Percentiles rank a stretch among this genome's conserved stretches.
Conservation (phyloP, 2,797 vertebrate species). For the Cichlasoma orientale region DNA sequence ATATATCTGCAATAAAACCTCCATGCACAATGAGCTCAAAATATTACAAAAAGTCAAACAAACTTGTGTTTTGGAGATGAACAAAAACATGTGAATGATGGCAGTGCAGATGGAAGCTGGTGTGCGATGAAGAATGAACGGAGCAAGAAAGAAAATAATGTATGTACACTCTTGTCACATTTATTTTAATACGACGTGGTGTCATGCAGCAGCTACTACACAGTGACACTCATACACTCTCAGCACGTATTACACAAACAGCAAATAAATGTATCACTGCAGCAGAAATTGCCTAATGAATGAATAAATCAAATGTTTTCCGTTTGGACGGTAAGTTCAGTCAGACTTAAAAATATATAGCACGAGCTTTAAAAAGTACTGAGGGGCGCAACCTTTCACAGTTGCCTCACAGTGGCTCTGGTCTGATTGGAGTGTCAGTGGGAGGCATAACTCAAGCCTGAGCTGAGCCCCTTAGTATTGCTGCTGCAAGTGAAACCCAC, state of each 20-base stretch:
- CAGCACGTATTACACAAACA: constrained; percentile 8
- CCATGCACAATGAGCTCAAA: constrained; percentile 54
- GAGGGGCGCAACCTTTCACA: constrained; percentile 42
- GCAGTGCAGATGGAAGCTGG: constrained; percentile 41
- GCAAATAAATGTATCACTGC: constrained; percentile 10
- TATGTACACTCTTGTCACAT: constrained; percentile 35
- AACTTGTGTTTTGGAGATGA: constrained; percentile 32
- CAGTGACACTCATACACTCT: constrained; percentile 33
- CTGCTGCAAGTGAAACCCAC: constrained; percentile 64
- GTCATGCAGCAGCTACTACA: constrained; percentile 41
- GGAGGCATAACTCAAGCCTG: constrained; percentile 61
- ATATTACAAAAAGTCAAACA: constrained; percentile 24
- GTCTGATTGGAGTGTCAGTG: constrained; percentile 74
- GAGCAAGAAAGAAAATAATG: constrained; percentile 22
- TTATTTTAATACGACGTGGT: constrained; percentile 43
- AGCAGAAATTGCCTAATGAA: constrained; percentile 16
- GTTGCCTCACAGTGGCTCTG: constrained; percentile 44
- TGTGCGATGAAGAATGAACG: constrained; percentile 41
- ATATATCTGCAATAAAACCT: constrained; percentile 44
- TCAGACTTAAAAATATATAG: constrained; percentile 34
- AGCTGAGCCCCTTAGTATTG: constrained; percentile 48
- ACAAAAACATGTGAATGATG: constrained; percentile 35
- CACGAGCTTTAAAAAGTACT: constrained; percentile 35
- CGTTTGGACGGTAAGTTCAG: constrained; percentile 13
- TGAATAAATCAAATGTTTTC: constrained; percentile 25